A percentile compares a stretch with the other conserved stretches of the same genome.
Conservation (phyloP, 2,797 vertebrate species). For the Aulostomus chinensis region DNA sequence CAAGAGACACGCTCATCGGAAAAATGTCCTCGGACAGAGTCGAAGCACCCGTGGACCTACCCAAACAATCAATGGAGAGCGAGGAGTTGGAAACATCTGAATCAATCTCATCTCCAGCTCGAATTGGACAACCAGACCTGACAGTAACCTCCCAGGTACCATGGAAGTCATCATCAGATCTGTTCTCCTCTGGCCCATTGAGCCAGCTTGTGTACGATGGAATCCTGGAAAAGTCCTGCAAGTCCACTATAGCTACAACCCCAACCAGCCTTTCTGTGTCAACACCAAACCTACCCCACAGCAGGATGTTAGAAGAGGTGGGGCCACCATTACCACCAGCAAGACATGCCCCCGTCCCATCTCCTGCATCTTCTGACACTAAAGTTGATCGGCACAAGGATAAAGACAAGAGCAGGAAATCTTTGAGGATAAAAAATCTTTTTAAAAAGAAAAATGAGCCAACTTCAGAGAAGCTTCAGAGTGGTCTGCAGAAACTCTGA, state of each 20-base stretch:
- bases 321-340: conserved; percentile 25
- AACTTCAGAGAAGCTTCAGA: conserved; percentile 57
- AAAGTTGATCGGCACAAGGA: conserved; percentile 79
- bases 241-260: conserved; percentile 65
- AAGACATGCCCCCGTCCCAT: conserved; percentile 41
- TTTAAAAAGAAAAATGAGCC: conserved; percentile 92
- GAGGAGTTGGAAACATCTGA: conserved; percentile 63
- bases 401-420: conserved; percentile 89
- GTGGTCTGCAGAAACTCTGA: conserved; percentile 75
- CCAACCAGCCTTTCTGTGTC: conserved; percentile 41
- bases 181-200: conserved; percentile 48
- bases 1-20: conserved; percentile 45
- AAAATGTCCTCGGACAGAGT: conserved; percentile 55
- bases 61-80: conserved; percentile 34
- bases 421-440: conserved; percentile 93
- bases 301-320: conserved; percentile 45
- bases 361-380: conserved; percentile 57
- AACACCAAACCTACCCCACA: conserved; percentile 79
- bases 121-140: conserved; percentile 87
- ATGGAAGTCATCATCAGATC: conserved; percentile 66
- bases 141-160: conserved; percentile 78
- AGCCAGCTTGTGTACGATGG: conserved; percentile 93
- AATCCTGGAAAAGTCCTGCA: conserved; percentile 94
- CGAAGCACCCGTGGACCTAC: conserved; percentile 49
- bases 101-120: conserved; percentile 59